phyloP scores from a whole-genome alignment of 2,797 vertebrate genomes.

The Mus caroli region DNA sequence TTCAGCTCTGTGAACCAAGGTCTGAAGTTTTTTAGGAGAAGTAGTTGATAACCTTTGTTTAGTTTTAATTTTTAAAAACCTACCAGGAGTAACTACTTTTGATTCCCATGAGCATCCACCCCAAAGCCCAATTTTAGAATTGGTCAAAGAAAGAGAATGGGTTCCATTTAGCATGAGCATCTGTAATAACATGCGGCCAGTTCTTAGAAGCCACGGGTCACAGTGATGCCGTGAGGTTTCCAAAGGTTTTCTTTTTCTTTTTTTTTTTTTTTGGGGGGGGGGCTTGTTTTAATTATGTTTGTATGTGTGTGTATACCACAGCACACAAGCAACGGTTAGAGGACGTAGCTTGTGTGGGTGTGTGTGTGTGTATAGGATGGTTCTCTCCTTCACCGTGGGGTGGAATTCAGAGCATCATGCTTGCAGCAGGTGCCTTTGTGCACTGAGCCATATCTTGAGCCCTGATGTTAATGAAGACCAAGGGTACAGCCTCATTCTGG shows the following conservation, averaged over 20 bases:
- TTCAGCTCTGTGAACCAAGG: not conserved
- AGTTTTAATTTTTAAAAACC: not conserved
- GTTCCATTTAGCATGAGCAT: not conserved
- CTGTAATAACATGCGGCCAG: not conserved
- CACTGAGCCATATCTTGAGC: not conserved
- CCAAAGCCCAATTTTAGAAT: not conserved
- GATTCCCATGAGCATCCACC: not conserved
- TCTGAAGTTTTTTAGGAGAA: constrained; percentile 8
- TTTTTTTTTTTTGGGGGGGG: too few relatives aligned
- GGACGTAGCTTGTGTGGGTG: not conserved
- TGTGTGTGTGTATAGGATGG: not conserved
- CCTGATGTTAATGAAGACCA: not conserved
- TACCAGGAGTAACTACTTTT: not conserved
- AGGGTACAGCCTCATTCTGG: not conserved
- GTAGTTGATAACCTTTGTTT: not conserved
- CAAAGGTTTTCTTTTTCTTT: not conserved
- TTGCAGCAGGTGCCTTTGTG: not conserved
- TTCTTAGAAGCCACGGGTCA: constrained; percentile 6
- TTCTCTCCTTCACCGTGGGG: not conserved
- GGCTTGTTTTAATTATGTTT: not conserved
- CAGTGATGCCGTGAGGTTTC: constrained; percentile 1
- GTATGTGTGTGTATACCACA: not conserved
- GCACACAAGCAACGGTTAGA: not conserved
- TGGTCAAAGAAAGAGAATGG: not conserved
- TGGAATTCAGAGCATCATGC: not conserved